Evolutionary conservation across 1,140 invertebrate genomes (phyloP).

Genomic region (Calosoma granatense): DNA sequence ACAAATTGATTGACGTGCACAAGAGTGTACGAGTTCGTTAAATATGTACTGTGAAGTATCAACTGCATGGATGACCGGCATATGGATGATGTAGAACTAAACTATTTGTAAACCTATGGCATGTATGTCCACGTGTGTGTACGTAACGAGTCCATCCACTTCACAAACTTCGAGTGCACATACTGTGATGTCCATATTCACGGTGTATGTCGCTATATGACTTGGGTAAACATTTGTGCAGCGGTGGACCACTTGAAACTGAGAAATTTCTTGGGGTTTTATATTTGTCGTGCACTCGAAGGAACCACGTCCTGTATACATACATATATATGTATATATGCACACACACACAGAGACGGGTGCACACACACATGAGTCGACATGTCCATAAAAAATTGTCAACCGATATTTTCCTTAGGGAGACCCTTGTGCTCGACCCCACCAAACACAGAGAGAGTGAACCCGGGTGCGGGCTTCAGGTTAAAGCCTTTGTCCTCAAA

Average conservation of each 20-base stretch:
- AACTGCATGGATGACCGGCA: background rate
- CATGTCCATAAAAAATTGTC: slow-evolving; percentile 18
- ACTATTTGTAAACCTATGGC: no score
- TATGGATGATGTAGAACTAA: no score
- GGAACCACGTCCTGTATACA: slow-evolving; percentile 14
- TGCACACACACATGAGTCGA: slow-evolving; percentile 9
- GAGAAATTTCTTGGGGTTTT: slow-evolving; percentile 8
- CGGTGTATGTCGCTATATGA: slow-evolving; percentile 7
- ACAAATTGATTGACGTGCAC: background rate
- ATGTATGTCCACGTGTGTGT: no score
- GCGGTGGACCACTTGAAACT: slow-evolving; percentile 12
- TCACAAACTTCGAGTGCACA: background rate
- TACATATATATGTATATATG: no score
- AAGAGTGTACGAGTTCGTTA: background rate
- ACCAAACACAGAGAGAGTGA: no score
- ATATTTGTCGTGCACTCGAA: slow-evolving; percentile 17
- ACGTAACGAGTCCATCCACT: background rate
- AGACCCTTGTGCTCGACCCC: background rate
- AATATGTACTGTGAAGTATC: slow-evolving; percentile 1
- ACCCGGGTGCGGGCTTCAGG: background rate
- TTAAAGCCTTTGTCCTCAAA: slow-evolving; percentile 7
- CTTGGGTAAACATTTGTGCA: slow-evolving; percentile 21
- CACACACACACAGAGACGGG: slow-evolving; percentile 14
- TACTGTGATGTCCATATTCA: background rate
- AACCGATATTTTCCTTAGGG: slow-evolving; percentile 20